Evolutionary conservation across 2,888 invertebrate genomes (phyloP).

Genomic region (Acanthosepion esculentum): DNA sequence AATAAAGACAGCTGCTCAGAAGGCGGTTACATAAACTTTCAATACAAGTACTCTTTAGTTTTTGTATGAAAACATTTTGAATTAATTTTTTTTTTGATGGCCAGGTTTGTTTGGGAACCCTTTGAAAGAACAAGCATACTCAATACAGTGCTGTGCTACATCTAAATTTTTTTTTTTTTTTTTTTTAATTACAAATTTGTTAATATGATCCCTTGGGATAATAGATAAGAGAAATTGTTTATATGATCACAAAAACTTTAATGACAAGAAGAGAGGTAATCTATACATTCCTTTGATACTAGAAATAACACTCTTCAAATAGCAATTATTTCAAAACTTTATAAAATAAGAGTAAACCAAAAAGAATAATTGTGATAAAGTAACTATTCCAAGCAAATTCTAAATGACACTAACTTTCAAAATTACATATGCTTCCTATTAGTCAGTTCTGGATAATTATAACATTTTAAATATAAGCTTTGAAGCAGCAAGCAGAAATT

Average conservation of each 20-base stretch:
- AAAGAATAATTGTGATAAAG: neutral
- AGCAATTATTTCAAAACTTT: no score
- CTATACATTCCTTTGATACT: no score
- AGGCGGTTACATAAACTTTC: neutral
- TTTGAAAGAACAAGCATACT: conserved; percentile 11
- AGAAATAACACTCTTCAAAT: no score
- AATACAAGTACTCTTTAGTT: neutral
- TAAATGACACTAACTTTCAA: neutral
- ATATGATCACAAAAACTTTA: no score
- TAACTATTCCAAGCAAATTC: neutral
- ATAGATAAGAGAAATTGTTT: neutral
- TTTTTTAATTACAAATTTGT: no score
- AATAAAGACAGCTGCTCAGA: neutral
- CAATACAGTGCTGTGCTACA: conserved; percentile 33
- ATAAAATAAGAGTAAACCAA: neutral
- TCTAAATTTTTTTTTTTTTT: neutral
- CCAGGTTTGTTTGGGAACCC: neutral
- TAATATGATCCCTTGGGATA: neutral
- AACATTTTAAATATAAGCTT: neutral
- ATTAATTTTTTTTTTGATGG: neutral
- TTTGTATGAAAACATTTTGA: neutral
- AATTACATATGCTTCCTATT: neutral
- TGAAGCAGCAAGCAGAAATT: neutral
- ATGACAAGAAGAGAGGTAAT: no score
- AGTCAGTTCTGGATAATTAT: neutral